Conservation (phyloP, 2,888 invertebrate genomes). For the Drosophila macrospina region DNA sequence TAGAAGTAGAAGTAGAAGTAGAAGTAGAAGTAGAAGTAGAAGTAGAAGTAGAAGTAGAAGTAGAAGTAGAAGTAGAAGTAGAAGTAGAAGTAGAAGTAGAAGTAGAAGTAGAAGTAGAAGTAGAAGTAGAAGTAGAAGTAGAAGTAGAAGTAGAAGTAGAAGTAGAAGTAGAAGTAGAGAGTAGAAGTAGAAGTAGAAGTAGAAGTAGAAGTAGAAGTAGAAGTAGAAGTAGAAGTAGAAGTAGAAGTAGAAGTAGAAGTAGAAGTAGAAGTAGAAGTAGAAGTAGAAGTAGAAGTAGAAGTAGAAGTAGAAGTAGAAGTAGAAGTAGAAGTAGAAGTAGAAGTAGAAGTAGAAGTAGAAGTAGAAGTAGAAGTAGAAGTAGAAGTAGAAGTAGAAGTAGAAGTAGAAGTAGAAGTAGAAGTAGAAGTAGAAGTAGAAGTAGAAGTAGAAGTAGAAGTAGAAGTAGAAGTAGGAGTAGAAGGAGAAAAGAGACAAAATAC, state of each 20-base stretch:
- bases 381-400: not conserved
- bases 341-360: not conserved
- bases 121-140: not conserved
- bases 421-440: not conserved
- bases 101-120: not conserved
- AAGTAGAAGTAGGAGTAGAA: not conserved
- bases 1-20: not conserved
- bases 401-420: not conserved
- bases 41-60: not conserved
- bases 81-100: not conserved
- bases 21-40: no score
- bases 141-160: not conserved
- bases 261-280: no score
- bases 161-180: not conserved
- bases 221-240: not conserved
- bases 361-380: not conserved
- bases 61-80: not conserved
- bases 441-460: no score
- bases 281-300: not conserved
- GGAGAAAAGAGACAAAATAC: not conserved
- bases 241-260: not conserved
- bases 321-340: not conserved
- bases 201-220: not conserved
- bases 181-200: not conserved
- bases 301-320: not conserved